These are phyloP conservation scores for Rhincodon typus DNA, from an alignment of 2,797 vertebrate genomes.

Conservation along the genomic window DNA sequence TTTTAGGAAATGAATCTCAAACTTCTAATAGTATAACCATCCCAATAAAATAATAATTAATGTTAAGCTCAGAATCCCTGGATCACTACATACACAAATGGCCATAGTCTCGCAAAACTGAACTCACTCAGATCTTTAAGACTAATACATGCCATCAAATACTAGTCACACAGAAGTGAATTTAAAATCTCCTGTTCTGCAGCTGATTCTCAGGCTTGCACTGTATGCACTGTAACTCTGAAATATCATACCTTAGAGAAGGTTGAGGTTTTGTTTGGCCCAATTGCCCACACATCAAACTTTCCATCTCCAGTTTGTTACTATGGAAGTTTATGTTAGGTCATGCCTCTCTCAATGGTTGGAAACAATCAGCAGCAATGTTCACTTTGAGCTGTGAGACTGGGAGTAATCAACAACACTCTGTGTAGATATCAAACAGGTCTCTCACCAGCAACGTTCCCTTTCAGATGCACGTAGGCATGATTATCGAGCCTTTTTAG, in stretches of 20 bases:
- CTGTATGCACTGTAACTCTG: not conserved
- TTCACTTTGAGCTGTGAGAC: not conserved
- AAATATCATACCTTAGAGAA: not conserved
- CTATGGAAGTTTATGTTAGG: not conserved
- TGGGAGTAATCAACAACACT: not conserved
- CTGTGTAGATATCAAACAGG: not conserved
- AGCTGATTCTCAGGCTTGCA: not conserved
- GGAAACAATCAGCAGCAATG: not conserved
- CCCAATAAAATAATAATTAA: not conserved
- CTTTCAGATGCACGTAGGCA: not conserved
- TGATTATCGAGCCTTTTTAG: not conserved
- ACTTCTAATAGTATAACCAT: not conserved
- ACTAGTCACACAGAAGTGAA: not conserved
- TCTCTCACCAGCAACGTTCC: no score
- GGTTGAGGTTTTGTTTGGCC: not conserved
- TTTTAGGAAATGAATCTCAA: not conserved
- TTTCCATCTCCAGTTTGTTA: not conserved
- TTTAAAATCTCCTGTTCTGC: not conserved
- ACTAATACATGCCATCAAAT: not conserved
- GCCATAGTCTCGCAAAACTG: not conserved
- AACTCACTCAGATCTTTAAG: not conserved
- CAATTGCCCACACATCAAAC: not conserved
- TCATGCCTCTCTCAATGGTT: not conserved
- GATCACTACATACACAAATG: not conserved
- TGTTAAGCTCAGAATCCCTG: not conserved